Percentiles rank a stretch among this genome's conserved stretches.
Conservation (phyloP, 2,888 invertebrate species). For the Microctonus brassicae region DNA sequence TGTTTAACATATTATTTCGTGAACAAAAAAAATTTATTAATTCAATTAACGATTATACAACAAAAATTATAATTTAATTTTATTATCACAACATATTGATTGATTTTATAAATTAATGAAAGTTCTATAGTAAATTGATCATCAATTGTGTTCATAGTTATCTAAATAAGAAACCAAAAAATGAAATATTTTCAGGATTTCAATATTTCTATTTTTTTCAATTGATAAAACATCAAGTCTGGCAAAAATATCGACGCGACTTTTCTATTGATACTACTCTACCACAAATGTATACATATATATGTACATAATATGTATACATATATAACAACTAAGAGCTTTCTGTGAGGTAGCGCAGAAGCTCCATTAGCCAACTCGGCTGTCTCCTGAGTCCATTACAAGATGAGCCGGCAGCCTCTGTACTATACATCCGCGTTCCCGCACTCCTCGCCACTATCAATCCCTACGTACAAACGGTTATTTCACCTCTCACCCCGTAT, state of each 20-base stretch:
- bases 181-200: too few relatives aligned
- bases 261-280: constrained; percentile 49
- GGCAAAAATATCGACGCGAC: background rate
- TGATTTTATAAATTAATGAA: too few relatives aligned
- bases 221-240: constrained; percentile 1
- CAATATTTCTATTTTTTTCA: background rate
- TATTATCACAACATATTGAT: too few relatives aligned
- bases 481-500: constrained; percentile 45
- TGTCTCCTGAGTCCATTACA: constrained; percentile 70
- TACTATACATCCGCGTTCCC: constrained; percentile 25
- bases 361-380: constrained; percentile 69
- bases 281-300: constrained; percentile 52
- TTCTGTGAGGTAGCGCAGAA: constrained; percentile 64
- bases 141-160: too few relatives aligned
- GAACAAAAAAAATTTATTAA: too few relatives aligned
- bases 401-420: constrained; percentile 62
- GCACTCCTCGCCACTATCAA: constrained; percentile 40
- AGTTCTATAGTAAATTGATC: too few relatives aligned
- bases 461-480: constrained; percentile 54
- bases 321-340: constrained; percentile 61
- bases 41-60: too few relatives aligned
- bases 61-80: too few relatives aligned
- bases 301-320: constrained; percentile 5
- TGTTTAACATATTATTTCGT: too few relatives aligned
- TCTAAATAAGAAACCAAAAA: too few relatives aligned